Evolutionary conservation across 2,888 invertebrate genomes (phyloP), one percentile per base, ranked within the genome.

Genomic region (Herminia tarsipennalis): DNA sequence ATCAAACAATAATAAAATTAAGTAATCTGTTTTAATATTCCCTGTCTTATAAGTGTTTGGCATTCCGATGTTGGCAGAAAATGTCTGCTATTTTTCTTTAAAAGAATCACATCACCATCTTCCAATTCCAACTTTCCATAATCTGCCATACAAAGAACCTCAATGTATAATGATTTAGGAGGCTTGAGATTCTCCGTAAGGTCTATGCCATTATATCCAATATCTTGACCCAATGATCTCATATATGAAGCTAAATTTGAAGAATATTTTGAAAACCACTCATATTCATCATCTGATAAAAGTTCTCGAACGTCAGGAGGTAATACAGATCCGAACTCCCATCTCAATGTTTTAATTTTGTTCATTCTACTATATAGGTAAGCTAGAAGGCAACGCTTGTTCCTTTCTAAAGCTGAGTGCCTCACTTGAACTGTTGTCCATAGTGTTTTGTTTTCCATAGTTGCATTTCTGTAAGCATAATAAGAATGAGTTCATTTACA

Each of bases 71-170:
- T 94, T 1, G 98, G 96, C 47, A 99, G 88, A 75, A 96, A 96
- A 85, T 98, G 98, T 83, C 97, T 95, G 57, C 97, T 97, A 76
- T 98, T 96, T 81, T 97, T 97, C 81, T 96, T 98, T 12, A 99
- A 90, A 58, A 95, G 92, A 13, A 99, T 94, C 3, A 96, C 94
- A 73, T 96, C 96, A n/a, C 99, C 99, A 88, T 98, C 97, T 67
- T 97, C 97, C 5, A 98, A 92, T 83, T 99, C 99, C 67, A 98
- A 94, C 78, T 97, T 98, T 0, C 99, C 99, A 85, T 98, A 98
- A 82, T 99, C 98, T 30, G 94, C 92, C 30, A 98, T 76, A 78
- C 98, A 98, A 9, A 97, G 92, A 38, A 99, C 99, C 93, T 99
- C 98, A 52, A 98, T 95, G 76, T 95, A 98, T 6, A 98, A 92